Evolutionary conservation across 2,113 vertebrate species (phyloP).

Genomic region (Verasper variegatus): DNA sequence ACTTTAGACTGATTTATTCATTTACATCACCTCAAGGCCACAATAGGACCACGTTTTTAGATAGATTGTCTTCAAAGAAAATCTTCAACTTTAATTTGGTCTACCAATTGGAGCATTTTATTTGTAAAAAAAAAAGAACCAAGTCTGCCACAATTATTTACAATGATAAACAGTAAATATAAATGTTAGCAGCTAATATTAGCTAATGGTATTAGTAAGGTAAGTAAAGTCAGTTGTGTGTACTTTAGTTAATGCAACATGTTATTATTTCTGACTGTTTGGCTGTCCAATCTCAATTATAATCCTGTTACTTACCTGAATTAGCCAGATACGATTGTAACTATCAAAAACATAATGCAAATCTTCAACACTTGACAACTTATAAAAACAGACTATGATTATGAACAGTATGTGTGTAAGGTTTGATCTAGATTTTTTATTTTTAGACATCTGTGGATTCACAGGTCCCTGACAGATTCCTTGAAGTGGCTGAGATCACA

Average conservation of each 20-base stretch:
- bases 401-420: background rate
- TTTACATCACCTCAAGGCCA: too few relatives aligned
- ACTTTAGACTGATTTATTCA: too few relatives aligned
- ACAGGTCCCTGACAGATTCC: constrained; percentile 90
- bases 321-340: background rate
- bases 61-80: too few relatives aligned
- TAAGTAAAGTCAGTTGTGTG: background rate
- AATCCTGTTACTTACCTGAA: constrained; percentile 48
- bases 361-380: background rate
- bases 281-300: background rate
- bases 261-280: background rate
- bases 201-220: too few relatives aligned
- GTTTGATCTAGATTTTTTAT: background rate
- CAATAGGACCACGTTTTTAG: too few relatives aligned
- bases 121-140: too few relatives aligned
- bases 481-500: constrained; percentile 90
- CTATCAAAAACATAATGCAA: background rate
- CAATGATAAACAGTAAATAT: too few relatives aligned
- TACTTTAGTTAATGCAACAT: background rate
- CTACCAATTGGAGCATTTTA: too few relatives aligned
- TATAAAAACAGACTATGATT: background rate
- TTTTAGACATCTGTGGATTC: constrained; percentile 12
- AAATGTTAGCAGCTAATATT: too few relatives aligned
- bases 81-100: too few relatives aligned
- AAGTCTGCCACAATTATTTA: too few relatives aligned